Base-by-base conservation (phyloP, 2,797 vertebrate species). In the Rhincodon typus region DNA sequence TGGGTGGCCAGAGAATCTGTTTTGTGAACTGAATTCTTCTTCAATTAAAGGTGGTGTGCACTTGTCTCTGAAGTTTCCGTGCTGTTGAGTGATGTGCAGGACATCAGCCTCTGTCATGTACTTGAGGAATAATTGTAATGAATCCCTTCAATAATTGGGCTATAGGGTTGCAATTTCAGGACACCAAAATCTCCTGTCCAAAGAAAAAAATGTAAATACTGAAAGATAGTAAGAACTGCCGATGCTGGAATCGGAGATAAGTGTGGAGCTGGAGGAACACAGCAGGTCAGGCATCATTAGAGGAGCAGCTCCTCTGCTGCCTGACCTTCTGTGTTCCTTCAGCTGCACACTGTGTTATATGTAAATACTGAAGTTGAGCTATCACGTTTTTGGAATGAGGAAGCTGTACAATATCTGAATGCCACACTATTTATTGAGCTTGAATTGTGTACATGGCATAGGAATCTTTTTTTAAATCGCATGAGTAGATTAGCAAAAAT, bases 1-100 rank as follows among this genome's bases (percentile, higher is more conserved):
- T 95, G 94, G 70, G 70, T 77, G 70, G 46, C 94, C 77, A 46
- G n/a, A 53, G 30, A 42, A 67, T 46, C 6, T 27, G 34, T 27
- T n/a, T 30, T 50, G 25, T 77, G 70, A 95, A 95, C 69, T 95
- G 27, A 94, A 94, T 94, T 70, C 46, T 94, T 70, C 46, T 94
- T 94, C 50, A 42, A 53, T 46, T 21, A 95, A 91, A 95, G 50
- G 46, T 17, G n/a, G 46, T 27, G 4, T 21, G 8, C 46, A 10
- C 12, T 95, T 10, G 50, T 95, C 46, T 50, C 93, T 94, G 93
- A 50, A 74, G 93, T 94, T 72, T 72, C 69, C 27, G 27, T 94
- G 67, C 25, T 46, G 38, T 53, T 34, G 69, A 72, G 94, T 17
- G 7, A 19, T 77, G 42, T 95, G 70, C 46, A 50, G 46, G 50